Percentiles rank a stretch among this genome's conserved stretches.
These are phyloP conservation scores for Sacculina carcini DNA, from an alignment of 2,888 invertebrate species.

Conservation along the genomic window DNA sequence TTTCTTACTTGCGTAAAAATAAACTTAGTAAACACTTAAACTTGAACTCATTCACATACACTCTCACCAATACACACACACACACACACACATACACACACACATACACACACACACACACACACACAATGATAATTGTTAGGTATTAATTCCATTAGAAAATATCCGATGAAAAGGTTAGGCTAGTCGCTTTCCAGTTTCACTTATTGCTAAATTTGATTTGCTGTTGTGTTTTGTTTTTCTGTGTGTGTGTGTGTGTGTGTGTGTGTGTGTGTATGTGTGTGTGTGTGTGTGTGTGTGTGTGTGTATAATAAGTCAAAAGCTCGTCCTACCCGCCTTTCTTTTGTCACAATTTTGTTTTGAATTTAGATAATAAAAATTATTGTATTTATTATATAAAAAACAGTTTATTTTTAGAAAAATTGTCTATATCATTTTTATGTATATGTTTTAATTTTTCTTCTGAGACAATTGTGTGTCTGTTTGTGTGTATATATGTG, in stretches of 20 bases:
- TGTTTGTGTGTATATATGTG: slow-evolving; percentile 5
- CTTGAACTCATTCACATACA: too few relatives aligned
- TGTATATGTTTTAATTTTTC: slow-evolving; percentile 9
- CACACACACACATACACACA: not conserved
- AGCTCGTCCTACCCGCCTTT: slow-evolving; percentile 18
- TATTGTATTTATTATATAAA: not conserved
- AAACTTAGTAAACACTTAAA: too few relatives aligned
- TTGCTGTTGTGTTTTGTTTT: not conserved
- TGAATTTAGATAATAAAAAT: not conserved
- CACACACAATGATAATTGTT: not conserved
- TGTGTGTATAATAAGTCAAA: slow-evolving; percentile 10
- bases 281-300: not conserved
- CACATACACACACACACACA: not conserved
- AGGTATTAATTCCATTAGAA: not conserved
- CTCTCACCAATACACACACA: not conserved
- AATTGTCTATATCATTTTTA: slow-evolving; percentile 1
- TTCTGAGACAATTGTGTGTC: slow-evolving; percentile 2
- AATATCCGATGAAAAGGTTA: not conserved
- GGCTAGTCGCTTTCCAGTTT: not conserved
- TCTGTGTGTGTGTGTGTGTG: not conserved
- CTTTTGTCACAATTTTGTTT: slow-evolving; percentile 10
- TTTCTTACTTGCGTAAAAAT: too few relatives aligned
- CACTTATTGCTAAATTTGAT: not conserved
- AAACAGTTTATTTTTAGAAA: not conserved
- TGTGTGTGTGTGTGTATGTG: not conserved